Base-by-base conservation (phyloP, 2,797 vertebrate genomes). In the Crenuchus spilurus region DNA sequence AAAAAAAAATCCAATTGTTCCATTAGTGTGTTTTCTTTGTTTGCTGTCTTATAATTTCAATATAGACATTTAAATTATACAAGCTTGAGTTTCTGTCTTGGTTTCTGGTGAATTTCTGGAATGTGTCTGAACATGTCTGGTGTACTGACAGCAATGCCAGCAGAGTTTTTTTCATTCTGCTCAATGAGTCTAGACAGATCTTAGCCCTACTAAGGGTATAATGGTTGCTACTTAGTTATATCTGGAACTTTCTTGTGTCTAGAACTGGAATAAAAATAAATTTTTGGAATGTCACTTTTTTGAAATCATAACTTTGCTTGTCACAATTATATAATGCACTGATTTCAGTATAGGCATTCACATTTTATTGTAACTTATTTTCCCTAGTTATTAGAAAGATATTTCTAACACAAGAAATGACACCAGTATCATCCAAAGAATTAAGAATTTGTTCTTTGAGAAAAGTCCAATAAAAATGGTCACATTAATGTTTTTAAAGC, bases 121-220 rank as follows among this genome's bases (percentile, higher is more conserved):
- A 87, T 2, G 4, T 78, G 88, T 73, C 85, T 74, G 54, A 75
- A 81, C 87, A 84, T 61, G 83, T 84, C 72, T 26, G 1, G 10
- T 24, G 24, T 28, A 33, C 49, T 58, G 41, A 71, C 58, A 30
- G 49, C 24, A 30, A 22, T 55, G 41, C 18, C 33, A 9, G 35
- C 22, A 1, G 46, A 54, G 31, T 52, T 24, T 76, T n/a, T 72
- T 75, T 83, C 70, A 2, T 61, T 70, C 22, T 22, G 16, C 39
- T 62, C 70, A 80, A 85, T 86, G 71, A 84, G 85, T 81, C 70
- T 72, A 67, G 80, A 75, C 85, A 83, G 54, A 85, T 85, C 84
- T 20, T 74, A 80, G 84, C 85, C 88, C 81, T 77, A 78, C 7
- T 62, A 10, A 20, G 42, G 18, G 75, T 54, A 55, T 30, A 28